A percentile compares a stretch with the other conserved stretches of the same genome.
These are phyloP conservation scores for Oscheius sp. DNA, from an alignment of 2,888 invertebrate species.

Conservation along the genomic window DNA sequence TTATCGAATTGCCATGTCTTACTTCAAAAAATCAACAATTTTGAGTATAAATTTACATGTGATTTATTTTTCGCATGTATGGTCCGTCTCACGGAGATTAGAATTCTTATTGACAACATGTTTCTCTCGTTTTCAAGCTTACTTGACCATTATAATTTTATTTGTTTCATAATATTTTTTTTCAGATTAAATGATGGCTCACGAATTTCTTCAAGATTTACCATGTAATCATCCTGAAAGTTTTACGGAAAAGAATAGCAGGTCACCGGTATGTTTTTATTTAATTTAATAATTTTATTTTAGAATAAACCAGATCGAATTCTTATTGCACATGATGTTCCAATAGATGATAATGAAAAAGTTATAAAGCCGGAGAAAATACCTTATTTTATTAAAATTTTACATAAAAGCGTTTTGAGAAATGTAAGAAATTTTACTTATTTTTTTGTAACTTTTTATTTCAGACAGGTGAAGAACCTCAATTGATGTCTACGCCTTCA, in stretches of 20 bases:
- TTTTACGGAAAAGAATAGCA: background rate
- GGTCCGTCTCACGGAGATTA: too few relatives aligned
- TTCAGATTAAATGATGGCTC: background rate
- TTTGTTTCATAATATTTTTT: background rate
- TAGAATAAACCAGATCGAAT: background rate
- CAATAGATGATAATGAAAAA: background rate
- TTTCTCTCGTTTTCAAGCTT: background rate
- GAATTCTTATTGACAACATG: background rate
- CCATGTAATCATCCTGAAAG: conserved; percentile 10
- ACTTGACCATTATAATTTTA: background rate
- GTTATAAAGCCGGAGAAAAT: conserved; percentile 1
- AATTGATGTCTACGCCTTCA: too few relatives aligned
- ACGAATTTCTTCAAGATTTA: conserved; percentile 11
- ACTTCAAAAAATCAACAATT: background rate
- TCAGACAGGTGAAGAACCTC: too few relatives aligned
- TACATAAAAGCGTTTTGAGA: background rate
- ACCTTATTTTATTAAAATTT: conserved; percentile 4
- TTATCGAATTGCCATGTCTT: background rate
- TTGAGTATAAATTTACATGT: background rate
- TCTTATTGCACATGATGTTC: conserved; percentile 1
- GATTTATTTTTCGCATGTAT: too few relatives aligned
- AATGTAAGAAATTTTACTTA: background rate
- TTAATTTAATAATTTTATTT: background rate
- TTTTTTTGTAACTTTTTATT: too few relatives aligned
- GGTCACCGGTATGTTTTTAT: background rate